Evolutionary conservation across 2,113 vertebrate species (phyloP).

Genomic region (Paramormyrops kingsleyae): DNA sequence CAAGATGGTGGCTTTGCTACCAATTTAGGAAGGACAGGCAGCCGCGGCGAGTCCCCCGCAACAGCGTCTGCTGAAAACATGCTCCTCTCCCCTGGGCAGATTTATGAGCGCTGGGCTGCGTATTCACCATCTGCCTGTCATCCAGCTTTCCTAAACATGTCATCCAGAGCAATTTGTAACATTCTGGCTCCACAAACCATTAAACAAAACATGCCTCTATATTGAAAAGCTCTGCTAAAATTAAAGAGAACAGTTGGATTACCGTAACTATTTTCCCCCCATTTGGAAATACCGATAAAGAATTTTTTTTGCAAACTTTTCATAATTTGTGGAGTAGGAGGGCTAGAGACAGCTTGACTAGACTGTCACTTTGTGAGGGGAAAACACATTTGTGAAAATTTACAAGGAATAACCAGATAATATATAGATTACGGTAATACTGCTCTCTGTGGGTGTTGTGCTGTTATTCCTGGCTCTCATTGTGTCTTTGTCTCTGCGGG

Average conservation of each 20-base stretch:
- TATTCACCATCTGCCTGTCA: conserved; percentile 19
- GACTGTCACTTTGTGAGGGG: neutral
- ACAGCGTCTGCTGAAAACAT: conserved; percentile 8
- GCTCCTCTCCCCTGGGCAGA: conserved; percentile 7
- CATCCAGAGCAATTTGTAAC: conserved; percentile 15
- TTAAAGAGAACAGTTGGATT: conserved; percentile 7
- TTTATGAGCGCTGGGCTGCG: conserved; percentile 7
- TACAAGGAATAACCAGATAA: neutral
- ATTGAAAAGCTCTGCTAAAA: conserved; percentile 12
- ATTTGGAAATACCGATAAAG: neutral
- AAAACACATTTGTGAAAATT: neutral
- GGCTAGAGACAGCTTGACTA: neutral
- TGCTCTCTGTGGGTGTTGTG: neutral
- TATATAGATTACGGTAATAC: neutral
- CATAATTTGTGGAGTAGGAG: neutral
- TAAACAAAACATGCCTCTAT: conserved; percentile 13
- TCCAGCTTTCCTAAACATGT: conserved; percentile 19
- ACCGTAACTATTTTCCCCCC: neutral
- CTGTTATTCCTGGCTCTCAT: neutral
- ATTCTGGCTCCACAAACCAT: conserved; percentile 16
- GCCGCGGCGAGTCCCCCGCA: neutral
- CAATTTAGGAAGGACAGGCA: conserved; percentile 14
- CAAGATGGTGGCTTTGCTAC: conserved; percentile 16
- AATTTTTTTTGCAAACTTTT: neutral
- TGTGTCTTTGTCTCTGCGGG: neutral